These are phyloP conservation scores for Microctenopoma stevenorrisi DNA, from an alignment of 2,797 vertebrate species.

Conservation along the genomic window DNA sequence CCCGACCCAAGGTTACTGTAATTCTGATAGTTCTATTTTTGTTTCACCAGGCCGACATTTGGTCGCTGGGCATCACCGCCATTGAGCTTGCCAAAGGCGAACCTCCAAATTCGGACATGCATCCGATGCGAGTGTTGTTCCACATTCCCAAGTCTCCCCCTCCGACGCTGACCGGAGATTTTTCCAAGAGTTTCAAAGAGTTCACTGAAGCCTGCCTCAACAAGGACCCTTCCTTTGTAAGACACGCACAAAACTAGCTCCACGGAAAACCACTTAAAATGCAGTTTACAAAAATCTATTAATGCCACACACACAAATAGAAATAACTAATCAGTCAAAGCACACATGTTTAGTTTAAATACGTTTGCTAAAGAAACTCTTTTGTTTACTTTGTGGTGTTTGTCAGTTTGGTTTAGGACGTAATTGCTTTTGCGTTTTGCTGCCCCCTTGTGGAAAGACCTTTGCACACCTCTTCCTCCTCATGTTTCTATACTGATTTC, in stretches of 20 bases:
- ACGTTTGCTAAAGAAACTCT: too few species aligned
- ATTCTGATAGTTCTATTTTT: background rate
- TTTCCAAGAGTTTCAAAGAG: slow-evolving; percentile 94
- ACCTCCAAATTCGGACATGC: slow-evolving; percentile 92
- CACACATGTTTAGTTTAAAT: too few species aligned
- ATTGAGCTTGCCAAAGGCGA: slow-evolving; percentile 95
- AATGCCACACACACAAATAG: too few species aligned
- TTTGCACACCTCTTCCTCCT: background rate
- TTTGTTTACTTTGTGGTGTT: too few species aligned
- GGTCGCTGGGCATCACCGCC: slow-evolving; percentile 95
- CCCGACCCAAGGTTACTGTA: background rate
- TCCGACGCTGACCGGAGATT: slow-evolving; percentile 89
- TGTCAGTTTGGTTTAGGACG: too few species aligned
- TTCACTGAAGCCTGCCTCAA: slow-evolving; percentile 95
- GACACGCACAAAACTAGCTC: slow-evolving; percentile 40
- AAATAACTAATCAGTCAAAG: too few species aligned
- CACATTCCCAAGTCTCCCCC: slow-evolving; percentile 95
- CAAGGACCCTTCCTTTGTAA: slow-evolving; percentile 94
- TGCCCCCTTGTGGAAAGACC: slow-evolving; percentile 57
- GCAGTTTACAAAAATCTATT: too few species aligned
- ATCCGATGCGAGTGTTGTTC: slow-evolving; percentile 95
- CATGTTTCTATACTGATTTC: too few species aligned
- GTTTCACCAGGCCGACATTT: slow-evolving; percentile 90
- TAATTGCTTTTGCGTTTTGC: slow-evolving; percentile 4
- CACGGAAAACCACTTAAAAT: background rate